Evolutionary conservation across 2,113 vertebrate species (phyloP), one percentile per base, ranked within the genome.

Genomic region (Meleagris gallopavo): DNA sequence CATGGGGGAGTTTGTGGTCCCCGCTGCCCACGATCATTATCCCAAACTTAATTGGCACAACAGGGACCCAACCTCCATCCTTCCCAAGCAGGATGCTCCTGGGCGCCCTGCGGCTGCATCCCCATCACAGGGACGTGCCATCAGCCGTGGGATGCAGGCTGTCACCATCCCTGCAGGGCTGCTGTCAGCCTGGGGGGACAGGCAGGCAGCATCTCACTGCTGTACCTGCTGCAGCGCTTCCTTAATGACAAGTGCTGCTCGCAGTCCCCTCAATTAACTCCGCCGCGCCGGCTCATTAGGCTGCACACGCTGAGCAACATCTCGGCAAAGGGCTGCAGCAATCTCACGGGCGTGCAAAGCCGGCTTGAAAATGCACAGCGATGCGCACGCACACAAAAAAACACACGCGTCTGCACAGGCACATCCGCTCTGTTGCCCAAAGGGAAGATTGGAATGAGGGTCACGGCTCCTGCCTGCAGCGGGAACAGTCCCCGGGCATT

Each of bases 251-350:
- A 88, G 66, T 72, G 84, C 80, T 11, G 41, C 75, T 82, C 36
- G 27, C 62, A 83, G 80, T 88, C 81, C 84, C 69, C 61, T 93
- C 95, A 74, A 91, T 97, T 95, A 96, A 45, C 72, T 96, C 87
- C n/a, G 77, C 89, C 29, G 57, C 70, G 87, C 86, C 1, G 20
- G 83, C 90, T 96, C 85, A 84, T 94, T 93, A 96, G 70, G 77
- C 92, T 86, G 91, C 86, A 43, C 93, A 84, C 0, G 8, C 87
- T 55, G 91, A 78, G 78, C 87, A 74, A 45, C 3, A 15, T 61
- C 5, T 69, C 93, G 89, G 93, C 92, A 58, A 30, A 85, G 90
- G 79, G 85, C 85, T 94, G 93, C 93, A 83, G 93, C 93, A 94
- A 75, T 88, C 95, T 73, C 90, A 80, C 67, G 48, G 88, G 90